These are phyloP conservation scores for Netta rufina DNA, from an alignment of 2,797 vertebrate species.

Conservation along the genomic window DNA sequence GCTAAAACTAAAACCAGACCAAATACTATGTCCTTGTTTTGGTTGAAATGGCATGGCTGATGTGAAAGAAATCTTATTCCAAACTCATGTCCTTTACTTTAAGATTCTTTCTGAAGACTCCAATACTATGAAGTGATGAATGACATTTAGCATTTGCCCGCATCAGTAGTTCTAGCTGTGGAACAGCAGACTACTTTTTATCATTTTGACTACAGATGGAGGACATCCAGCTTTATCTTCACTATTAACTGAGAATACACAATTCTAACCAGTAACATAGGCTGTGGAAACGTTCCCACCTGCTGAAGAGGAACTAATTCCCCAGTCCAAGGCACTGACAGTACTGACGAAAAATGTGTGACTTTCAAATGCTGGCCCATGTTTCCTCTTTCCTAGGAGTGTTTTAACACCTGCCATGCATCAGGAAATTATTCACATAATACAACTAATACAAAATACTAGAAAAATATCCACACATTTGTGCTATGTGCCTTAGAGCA, in stretches of 20 bases:
- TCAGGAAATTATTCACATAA: constrained; percentile 8
- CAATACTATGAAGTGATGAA: background rate
- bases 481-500: background rate
- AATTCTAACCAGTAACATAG: background rate
- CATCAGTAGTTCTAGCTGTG: constrained; percentile 9
- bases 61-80: background rate
- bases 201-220: constrained; percentile 40
- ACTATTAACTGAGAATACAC: background rate
- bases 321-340: background rate
- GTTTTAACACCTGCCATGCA: constrained; percentile 29
- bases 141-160: background rate
- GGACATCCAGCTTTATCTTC: constrained; percentile 9
- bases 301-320: constrained; percentile 29
- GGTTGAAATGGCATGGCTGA: background rate
- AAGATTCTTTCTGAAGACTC: constrained; percentile 10
- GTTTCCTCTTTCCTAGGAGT: background rate
- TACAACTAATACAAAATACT: background rate
- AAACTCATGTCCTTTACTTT: background rate
- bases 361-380: background rate
- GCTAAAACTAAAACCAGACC: background rate
- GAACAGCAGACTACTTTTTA: background rate
- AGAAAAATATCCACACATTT: background rate
- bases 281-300: background rate
- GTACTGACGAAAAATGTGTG: background rate
- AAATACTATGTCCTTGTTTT: background rate